A percentile compares a stretch with the other conserved stretches of the same genome.
Conservation (phyloP, 2,888 invertebrate species). For the Caenorhabditis sp. region DNA sequence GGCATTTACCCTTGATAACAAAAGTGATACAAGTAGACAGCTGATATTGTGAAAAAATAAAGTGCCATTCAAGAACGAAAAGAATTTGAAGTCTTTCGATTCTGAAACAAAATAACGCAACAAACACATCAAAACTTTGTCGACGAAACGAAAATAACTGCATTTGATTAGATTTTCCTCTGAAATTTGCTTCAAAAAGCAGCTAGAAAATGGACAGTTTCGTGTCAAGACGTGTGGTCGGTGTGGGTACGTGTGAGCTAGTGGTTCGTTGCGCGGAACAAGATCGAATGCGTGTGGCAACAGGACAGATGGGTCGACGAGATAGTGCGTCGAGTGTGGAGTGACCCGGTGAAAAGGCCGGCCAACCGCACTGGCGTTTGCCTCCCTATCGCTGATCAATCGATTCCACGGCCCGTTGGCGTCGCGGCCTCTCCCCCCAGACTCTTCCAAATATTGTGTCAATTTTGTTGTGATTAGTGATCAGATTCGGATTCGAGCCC, state of each 20-base stretch:
- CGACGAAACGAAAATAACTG: not conserved
- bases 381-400: conserved; percentile 54
- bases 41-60: no score
- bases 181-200: no score
- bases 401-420: conserved; percentile 40
- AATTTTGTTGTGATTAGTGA: not conserved
- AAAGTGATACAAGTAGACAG: no score
- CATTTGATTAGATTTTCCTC: not conserved
- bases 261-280: conserved; percentile 31
- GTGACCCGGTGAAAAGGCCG: conserved; percentile 9
- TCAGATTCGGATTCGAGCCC: no score
- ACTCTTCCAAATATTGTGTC: not conserved
- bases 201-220: no score
- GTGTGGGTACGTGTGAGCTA: not conserved
- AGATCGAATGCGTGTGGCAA: conserved; percentile 36
- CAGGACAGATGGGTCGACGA: conserved; percentile 42
- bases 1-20: no score
- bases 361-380: conserved; percentile 33
- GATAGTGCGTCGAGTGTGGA: conserved; percentile 20
- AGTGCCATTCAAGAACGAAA: no score
- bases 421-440: not conserved
- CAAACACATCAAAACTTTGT: no score
- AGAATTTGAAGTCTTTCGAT: no score
- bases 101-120: no score
- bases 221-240: not conserved